These are phyloP conservation scores for Trachymyrmex septentrionalis DNA, from an alignment of 1,140 invertebrate species.

Conservation along the genomic window DNA sequence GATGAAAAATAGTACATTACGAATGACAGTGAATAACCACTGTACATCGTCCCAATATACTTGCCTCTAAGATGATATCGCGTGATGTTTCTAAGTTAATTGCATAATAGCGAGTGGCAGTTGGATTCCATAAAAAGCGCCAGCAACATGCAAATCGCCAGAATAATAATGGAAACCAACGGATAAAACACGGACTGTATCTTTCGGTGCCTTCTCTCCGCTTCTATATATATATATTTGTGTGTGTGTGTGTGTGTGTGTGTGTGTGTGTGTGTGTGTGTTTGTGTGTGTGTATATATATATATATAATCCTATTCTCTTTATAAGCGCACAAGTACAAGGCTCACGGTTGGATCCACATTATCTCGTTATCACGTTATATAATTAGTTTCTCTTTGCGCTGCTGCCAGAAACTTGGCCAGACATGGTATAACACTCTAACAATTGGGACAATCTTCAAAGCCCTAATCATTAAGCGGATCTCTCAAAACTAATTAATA, in stretches of 20 bases:
- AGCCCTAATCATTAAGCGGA: background rate
- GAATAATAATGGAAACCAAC: conserved; percentile 71
- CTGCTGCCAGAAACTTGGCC: conserved; percentile 50
- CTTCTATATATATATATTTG: conserved; percentile 65
- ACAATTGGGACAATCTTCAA: background rate
- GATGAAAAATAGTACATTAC: conserved; percentile 60
- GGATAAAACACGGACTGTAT: conserved; percentile 45
- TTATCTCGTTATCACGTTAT: conserved; percentile 73
- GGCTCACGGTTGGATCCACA: conserved; percentile 65
- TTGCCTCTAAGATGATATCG: conserved; percentile 62
- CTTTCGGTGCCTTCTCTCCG: conserved; percentile 35
- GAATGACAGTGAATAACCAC: background rate
- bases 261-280: no score
- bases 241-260: no score
- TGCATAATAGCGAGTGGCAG: conserved; percentile 61
- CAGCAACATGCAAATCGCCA: conserved; percentile 67
- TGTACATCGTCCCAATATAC: conserved; percentile 31
- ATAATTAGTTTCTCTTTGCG: conserved; percentile 70
- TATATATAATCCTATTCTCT: conserved; percentile 76
- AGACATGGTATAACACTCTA: conserved; percentile 30
- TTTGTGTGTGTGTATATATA: no score
- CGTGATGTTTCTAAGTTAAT: conserved; percentile 66
- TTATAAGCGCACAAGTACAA: conserved; percentile 74
- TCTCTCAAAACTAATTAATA: background rate
- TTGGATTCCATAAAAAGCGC: conserved; percentile 63